phyloP scores from a whole-genome alignment of 2,888 invertebrate species.

The Idaea dimidiata region DNA sequence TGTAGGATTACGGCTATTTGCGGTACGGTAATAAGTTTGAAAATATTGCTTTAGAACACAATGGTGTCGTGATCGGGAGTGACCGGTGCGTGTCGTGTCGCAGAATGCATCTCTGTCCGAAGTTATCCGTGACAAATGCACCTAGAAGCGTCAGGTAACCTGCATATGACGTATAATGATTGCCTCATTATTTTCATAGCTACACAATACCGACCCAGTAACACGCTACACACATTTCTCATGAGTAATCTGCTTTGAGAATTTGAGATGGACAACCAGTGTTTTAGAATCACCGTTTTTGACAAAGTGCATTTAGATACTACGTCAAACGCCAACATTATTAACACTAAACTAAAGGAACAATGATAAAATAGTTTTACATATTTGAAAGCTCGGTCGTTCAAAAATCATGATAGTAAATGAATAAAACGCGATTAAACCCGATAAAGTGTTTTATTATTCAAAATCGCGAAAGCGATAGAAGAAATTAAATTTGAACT shows the following conservation, averaged over 20 bases:
- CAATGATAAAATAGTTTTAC: too few relatives aligned
- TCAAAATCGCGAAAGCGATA: too few relatives aligned
- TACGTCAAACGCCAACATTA: not conserved
- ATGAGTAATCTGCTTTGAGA: not conserved
- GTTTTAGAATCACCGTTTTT: not conserved
- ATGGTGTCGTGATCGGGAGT: conserved; percentile 12
- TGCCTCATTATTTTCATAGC: conserved; percentile 12
- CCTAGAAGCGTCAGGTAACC: conserved; percentile 25
- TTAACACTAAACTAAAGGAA: too few relatives aligned
- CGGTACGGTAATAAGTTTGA: not conserved
- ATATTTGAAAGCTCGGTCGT: too few relatives aligned
- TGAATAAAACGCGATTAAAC: too few relatives aligned
- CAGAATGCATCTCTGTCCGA: conserved; percentile 32
- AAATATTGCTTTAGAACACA: not conserved
- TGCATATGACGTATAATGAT: conserved; percentile 17
- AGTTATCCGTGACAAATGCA: conserved; percentile 26
- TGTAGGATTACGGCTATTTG: not conserved
- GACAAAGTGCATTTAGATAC: not conserved
- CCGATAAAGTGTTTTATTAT: too few relatives aligned
- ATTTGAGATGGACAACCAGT: not conserved
- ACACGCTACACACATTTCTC: not conserved
- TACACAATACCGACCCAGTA: not conserved
- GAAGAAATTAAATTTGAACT: too few relatives aligned
- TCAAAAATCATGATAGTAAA: too few relatives aligned
- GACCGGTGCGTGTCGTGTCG: conserved; percentile 9